Conservation (phyloP, 2,888 invertebrate genomes). For the Sturmia bella region DNA sequence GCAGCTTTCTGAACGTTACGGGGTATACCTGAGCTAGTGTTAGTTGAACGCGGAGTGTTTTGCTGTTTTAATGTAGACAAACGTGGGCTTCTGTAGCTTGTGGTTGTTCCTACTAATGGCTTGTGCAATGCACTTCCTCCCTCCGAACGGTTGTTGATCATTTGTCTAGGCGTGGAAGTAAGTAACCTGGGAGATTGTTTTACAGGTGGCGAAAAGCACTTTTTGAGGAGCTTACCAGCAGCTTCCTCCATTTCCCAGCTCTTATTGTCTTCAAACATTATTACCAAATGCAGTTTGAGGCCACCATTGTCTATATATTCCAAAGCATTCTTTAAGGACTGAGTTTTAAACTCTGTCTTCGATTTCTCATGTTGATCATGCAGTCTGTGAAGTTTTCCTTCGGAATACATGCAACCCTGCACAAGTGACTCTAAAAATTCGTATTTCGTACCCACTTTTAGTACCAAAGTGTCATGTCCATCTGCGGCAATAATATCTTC, state of each 20-base stretch:
- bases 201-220: slow-evolving; percentile 18
- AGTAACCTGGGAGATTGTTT: neutral
- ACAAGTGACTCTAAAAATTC: slow-evolving; percentile 61
- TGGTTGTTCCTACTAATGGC: neutral
- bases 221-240: neutral
- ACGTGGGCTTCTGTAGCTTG: slow-evolving; percentile 24
- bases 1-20: slow-evolving; percentile 3
- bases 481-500: slow-evolving; percentile 65
- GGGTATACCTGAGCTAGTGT: slow-evolving; percentile 34
- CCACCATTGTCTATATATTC: slow-evolving; percentile 62
- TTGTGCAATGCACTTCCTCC: neutral
- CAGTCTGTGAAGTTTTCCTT: slow-evolving; percentile 63
- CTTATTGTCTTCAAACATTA: slow-evolving; percentile 69
- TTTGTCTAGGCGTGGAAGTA: neutral
- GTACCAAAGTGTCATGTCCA: slow-evolving; percentile 54
- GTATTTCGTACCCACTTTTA: slow-evolving; percentile 63
- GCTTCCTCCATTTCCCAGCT: slow-evolving; percentile 14
- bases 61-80: slow-evolving; percentile 16
- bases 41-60: neutral
- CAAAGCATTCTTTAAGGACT: slow-evolving; percentile 67
- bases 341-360: slow-evolving; percentile 62
- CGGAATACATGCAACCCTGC: slow-evolving; percentile 18
- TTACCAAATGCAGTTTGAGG: slow-evolving; percentile 64
- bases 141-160: neutral
- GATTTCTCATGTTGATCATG: slow-evolving; percentile 47